Base-by-base conservation (phyloP, 2,888 invertebrate species). In the Gerosis bhagava region DNA sequence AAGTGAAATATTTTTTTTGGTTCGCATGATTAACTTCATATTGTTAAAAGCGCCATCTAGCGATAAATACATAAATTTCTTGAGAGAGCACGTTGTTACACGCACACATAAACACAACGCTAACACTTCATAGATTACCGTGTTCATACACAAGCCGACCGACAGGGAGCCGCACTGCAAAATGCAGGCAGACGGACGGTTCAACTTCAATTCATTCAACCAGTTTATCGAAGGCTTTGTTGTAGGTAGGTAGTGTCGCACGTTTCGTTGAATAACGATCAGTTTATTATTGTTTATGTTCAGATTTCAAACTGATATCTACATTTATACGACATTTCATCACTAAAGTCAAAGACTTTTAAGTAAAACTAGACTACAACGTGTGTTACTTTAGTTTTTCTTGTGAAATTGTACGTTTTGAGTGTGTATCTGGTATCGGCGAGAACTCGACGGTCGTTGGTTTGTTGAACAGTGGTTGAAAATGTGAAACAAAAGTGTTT, bases 241-340 rank as follows among this genome's bases (percentile, higher is more conserved):
- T 16, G 51, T 43, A 57, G 25, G 53, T 48, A 37, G 77, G 83
- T 76, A 57, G 78, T 77, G 78, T 68, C 65, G 68, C 56, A 52
- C 49, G 50, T 65, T 68, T 59, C 53, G 57, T 60, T 62, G 58
- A 70, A 59, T 71, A 75, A 73, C 79, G 73, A 81, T 82, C 62
- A 69, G 61, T 78, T 67, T 79, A 74, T 70, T 76, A 80, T 72
- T 88, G 86, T 88, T 86, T 82, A 81, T 81, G 77, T 80, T 80
- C 78, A 79, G 59, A 70, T 67, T 75, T 77, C 60, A 64, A 56
- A 55, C 56, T 60, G 55, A 64, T 61, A 67, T 58, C 31, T 49
- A 54, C 55, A 51, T 57, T 51, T 51, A 48, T 62, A 56, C 43
- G 41, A 51, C 45, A 59, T 39, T 67, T 61, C 32, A 65, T 75